phyloP scores from a whole-genome alignment of 2,888 invertebrate genomes.

The Nycteola revayana region DNA sequence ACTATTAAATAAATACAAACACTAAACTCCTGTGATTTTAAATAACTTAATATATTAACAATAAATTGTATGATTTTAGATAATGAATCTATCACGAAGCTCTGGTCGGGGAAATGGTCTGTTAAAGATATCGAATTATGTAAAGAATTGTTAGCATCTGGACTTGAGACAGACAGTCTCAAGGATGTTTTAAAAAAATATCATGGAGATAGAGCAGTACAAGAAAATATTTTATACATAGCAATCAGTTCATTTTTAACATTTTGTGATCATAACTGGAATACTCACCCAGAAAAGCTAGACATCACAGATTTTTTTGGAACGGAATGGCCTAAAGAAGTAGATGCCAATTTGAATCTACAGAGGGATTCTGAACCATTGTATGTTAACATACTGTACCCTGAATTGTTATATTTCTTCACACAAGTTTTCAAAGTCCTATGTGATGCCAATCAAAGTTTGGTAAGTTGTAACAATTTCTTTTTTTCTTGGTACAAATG shows the following conservation, averaged over 20 bases:
- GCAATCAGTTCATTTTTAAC: constrained; percentile 85
- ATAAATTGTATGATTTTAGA: constrained; percentile 43
- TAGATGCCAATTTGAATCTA: constrained; percentile 64
- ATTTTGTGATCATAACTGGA: constrained; percentile 92
- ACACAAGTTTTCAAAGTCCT: constrained; percentile 61
- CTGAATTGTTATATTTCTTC: constrained; percentile 73
- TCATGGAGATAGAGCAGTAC: constrained; percentile 31
- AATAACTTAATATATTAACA: neutral
- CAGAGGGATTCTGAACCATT: constrained; percentile 85
- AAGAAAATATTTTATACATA: constrained; percentile 72
- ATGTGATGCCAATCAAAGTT: constrained; percentile 49
- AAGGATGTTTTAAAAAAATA: constrained; percentile 42
- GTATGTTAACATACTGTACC: constrained; percentile 83
- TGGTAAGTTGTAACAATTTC: too few relatives aligned
- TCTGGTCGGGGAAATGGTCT: constrained; percentile 61
- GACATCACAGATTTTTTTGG: constrained; percentile 63
- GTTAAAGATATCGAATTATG: constrained; percentile 46
- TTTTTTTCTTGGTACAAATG: too few relatives aligned
- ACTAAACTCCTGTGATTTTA: too few relatives aligned
- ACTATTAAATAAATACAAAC: too few relatives aligned
- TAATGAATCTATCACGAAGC: constrained; percentile 41
- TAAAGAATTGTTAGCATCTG: constrained; percentile 50
- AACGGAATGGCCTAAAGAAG: constrained; percentile 60
- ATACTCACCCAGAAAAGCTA: constrained; percentile 83
- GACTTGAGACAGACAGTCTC: constrained; percentile 46